Percentiles rank a stretch among this genome's conserved stretches.
Evolutionary conservation across 2,113 vertebrate genomes (phyloP).

Genomic region (Psephotus haematonotus): DNA sequence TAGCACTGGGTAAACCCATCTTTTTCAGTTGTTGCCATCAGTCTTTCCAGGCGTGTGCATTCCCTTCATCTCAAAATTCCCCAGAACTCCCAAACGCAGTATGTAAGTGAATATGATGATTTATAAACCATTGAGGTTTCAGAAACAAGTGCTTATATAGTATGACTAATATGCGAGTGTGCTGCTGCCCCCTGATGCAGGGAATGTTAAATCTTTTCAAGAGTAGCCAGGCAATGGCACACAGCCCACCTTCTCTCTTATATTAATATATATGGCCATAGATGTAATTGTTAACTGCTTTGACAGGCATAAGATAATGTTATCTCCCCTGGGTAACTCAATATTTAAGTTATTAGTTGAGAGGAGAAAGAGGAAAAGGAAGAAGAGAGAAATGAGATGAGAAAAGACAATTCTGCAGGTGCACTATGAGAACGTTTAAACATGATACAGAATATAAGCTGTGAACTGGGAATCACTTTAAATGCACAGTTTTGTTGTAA

Average conservation of each 20-base stretch:
- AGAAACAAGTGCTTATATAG: neutral
- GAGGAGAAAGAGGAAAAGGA: neutral
- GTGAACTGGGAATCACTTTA: neutral
- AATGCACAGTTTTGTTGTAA: neutral
- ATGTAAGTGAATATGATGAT: neutral
- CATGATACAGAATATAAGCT: neutral
- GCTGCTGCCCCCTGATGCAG: slow-evolving; percentile 24
- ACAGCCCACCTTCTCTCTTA: neutral
- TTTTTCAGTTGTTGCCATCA: neutral
- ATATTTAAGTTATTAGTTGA: neutral
- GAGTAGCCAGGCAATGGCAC: neutral
- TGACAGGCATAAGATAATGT: neutral
- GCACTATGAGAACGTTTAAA: neutral
- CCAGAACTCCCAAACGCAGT: neutral
- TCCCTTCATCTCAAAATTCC: neutral
- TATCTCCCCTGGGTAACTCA: neutral
- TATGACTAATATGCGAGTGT: neutral
- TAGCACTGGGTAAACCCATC: neutral
- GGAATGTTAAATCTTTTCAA: neutral
- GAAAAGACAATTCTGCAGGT: neutral
- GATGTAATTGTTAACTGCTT: neutral
- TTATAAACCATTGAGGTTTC: neutral
- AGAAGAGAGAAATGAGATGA: neutral
- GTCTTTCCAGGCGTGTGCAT: neutral
- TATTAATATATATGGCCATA: neutral